phyloP scores from a whole-genome alignment of 2,797 vertebrate genomes.

The Falco berigora region DNA sequence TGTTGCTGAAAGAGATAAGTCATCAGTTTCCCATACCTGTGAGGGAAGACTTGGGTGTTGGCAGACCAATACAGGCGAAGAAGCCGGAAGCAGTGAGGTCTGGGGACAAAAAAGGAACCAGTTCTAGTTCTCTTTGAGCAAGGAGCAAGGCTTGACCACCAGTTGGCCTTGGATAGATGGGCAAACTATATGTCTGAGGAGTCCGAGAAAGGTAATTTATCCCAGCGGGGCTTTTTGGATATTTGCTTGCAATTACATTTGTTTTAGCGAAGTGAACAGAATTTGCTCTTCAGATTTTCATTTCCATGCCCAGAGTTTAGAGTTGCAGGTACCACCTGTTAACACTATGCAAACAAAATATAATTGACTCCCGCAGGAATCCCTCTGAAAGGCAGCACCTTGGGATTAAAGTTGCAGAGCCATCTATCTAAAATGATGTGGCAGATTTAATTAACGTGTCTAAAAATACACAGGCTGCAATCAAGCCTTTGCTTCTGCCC shows the following conservation, averaged over 20 bases:
- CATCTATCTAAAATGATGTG: constrained; percentile 60
- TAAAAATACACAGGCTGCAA: constrained; percentile 62
- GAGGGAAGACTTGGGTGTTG: neutral
- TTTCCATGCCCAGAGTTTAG: constrained; percentile 48
- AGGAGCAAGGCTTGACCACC: neutral
- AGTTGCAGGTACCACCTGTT: constrained; percentile 67
- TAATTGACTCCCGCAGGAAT: constrained; percentile 67
- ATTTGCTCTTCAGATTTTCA: constrained; percentile 26
- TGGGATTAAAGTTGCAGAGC: constrained; percentile 64
- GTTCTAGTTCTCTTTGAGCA: neutral
- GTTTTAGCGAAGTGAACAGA: constrained; percentile 8
- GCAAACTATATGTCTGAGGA: neutral
- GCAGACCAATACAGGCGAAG: neutral
- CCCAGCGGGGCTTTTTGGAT: neutral
- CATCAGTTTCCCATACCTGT: neutral
- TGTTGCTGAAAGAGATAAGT: neutral
- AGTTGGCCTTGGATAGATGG: neutral
- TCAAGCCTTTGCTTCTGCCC: constrained; percentile 53
- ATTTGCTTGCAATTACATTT: constrained; percentile 4
- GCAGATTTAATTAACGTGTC: constrained; percentile 67
- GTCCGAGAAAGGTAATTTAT: neutral
- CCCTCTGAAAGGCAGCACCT: constrained; percentile 61
- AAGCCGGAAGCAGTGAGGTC: neutral
- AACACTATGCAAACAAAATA: constrained; percentile 65
- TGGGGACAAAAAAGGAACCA: neutral